phyloP scores from a whole-genome alignment of 2,888 invertebrate species.

The Xestoiulus laeticollis region DNA sequence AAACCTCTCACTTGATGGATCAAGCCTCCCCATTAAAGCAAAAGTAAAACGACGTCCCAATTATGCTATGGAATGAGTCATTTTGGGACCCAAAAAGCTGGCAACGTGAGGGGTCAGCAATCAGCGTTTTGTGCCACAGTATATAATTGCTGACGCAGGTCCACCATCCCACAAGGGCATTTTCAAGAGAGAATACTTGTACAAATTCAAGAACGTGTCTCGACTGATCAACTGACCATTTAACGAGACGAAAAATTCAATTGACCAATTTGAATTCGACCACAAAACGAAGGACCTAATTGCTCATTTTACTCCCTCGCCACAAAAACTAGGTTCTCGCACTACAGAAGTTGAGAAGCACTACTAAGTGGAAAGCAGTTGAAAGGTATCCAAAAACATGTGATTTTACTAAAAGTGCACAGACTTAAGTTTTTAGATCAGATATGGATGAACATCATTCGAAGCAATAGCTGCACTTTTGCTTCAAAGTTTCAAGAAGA shows the following conservation, averaged over 20 bases:
- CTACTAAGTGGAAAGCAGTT: not conserved
- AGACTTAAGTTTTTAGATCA: too few relatives aligned
- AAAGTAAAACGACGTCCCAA: constrained; percentile 7
- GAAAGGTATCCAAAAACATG: too few relatives aligned
- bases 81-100: constrained; percentile 3
- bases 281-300: not conserved
- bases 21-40: not conserved
- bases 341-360: too few relatives aligned
- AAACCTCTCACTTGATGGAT: not conserved
- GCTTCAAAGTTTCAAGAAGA: too few relatives aligned
- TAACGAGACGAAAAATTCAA: not conserved
- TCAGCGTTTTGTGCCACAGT: not conserved
- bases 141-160: constrained; percentile 2
- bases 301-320: not conserved
- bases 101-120: constrained; percentile 29
- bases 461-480: too few relatives aligned
- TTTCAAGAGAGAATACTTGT: not conserved
- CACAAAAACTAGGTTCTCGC: not conserved
- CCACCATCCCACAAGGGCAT: not conserved
- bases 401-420: too few relatives aligned
- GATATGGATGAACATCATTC: too few relatives aligned
- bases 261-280: not conserved
- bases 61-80: constrained; percentile 15
- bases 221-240: not conserved
- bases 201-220: constrained; percentile 23